Base-by-base conservation (phyloP, 2,888 invertebrate species). In the Aquatica leii region DNA sequence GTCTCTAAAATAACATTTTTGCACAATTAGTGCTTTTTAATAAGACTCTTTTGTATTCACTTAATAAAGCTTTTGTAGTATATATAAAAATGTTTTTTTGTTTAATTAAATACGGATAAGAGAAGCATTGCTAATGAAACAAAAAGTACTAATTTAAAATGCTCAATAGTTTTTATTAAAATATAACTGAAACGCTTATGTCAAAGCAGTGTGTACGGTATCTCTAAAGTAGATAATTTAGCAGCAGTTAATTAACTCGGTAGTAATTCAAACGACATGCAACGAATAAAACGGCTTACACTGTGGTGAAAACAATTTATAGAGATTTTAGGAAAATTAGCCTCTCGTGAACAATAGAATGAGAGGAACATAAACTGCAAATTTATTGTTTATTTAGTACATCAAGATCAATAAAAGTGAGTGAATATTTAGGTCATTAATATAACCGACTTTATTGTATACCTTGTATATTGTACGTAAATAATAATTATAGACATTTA, bases 231-330 rank as follows among this genome's bases (percentile, higher is more conserved):
- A 57, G 52, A 62, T 57, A 62, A 62, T 62, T 62, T 57, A 62
- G 53, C 57, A 62, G 62, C 56, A 57, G 62, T 62, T 62, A 62
- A 62, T 62, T 62, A 62, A 62, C 62, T 58, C 52, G 48, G 57
- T 40, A 62, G 57, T 62, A 62, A 62, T 57, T 62, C 52, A 57
- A 58, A 58, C 62, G 57, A 53, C 57, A 62, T 62, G 62, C 57
- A 62, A 62, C 62, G 57, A 62, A 62, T 57, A 54, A 58, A 62
- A 62, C 50, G 35, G 48, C 40, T 60, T 60, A 60, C 54, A 54
- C 49, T 55, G 60, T 60, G 60, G 60, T 20, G 52, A 54, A 60
- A 61, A 55, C 51, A 61, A 61, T 46, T 61, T 61, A 61, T 61
- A 43, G 41, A 62, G 53, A 52, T 50, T 57, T 49, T 48, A 48